phyloP scores from a whole-genome alignment of 2,797 vertebrate genomes.

The Liparis tanakae region DNA sequence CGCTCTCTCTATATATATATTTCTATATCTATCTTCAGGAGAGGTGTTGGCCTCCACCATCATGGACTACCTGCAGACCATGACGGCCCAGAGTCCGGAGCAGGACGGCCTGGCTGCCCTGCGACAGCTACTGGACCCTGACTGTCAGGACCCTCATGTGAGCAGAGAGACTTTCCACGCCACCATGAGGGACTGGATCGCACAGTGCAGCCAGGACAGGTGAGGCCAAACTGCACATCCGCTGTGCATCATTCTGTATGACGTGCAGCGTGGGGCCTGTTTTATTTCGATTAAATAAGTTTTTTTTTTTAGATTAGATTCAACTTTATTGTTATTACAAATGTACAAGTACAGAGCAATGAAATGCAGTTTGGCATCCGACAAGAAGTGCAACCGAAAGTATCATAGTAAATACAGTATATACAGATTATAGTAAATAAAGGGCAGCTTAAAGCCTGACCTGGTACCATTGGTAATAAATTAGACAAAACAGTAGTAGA shows the following conservation, averaged over 20 bases:
- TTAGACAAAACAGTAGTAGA: too few species aligned
- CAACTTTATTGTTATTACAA: too few species aligned
- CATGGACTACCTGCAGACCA: slow-evolving; percentile 77
- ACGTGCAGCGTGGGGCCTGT: background rate
- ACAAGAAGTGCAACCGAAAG: too few species aligned
- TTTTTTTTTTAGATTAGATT: too few species aligned
- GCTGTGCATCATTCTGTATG: background rate
- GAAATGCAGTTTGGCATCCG: too few species aligned
- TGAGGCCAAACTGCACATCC: slow-evolving; percentile 36
- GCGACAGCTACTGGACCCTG: slow-evolving; percentile 73
- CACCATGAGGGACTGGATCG: slow-evolving; percentile 82
- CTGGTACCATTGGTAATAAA: too few species aligned
- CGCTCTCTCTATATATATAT: too few species aligned
- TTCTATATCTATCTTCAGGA: slow-evolving; percentile 55
- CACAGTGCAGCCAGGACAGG: slow-evolving; percentile 78
- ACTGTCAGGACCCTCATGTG: slow-evolving; percentile 69
- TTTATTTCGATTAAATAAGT: background rate
- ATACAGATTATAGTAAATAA: too few species aligned
- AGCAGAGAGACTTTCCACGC: slow-evolving; percentile 78
- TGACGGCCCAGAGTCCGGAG: slow-evolving; percentile 76
- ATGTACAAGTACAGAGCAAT: too few species aligned
- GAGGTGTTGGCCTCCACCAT: slow-evolving; percentile 79
- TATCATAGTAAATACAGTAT: too few species aligned
- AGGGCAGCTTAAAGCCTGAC: too few species aligned
- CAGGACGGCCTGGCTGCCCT: slow-evolving; percentile 74